A percentile compares a stretch with the other conserved stretches of the same genome.
Conservation (phyloP, 2,113 vertebrate species). For the Trichechus manatus region DNA sequence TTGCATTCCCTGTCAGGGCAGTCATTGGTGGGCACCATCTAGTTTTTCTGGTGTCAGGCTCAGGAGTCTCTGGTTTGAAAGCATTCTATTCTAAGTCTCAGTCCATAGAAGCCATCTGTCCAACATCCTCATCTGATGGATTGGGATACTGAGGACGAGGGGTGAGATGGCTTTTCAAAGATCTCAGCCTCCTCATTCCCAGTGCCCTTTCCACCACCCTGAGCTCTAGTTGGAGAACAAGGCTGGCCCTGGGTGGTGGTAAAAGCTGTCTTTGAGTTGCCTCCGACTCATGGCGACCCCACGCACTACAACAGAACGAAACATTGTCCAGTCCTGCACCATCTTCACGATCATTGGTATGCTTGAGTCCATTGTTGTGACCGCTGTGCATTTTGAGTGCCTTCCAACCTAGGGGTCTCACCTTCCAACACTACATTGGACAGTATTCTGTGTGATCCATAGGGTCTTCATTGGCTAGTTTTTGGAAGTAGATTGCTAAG, state of each 20-base stretch:
- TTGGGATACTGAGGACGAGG: not conserved
- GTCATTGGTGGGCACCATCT: too few species aligned
- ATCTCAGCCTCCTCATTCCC: not conserved
- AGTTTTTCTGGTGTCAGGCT: too few species aligned
- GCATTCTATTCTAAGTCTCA: constrained; percentile 14
- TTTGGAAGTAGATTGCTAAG: not conserved
- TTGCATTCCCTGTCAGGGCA: too few species aligned
- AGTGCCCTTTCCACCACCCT: not conserved
- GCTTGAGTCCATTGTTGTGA: not conserved
- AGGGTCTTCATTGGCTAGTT: not conserved
- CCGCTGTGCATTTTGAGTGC: not conserved
- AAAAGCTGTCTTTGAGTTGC: too few species aligned
- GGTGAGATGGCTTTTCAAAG: not conserved
- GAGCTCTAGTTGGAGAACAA: not conserved
- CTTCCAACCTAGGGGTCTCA: not conserved
- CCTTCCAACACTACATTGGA: not conserved
- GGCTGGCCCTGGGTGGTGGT: not conserved
- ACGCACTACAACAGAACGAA: not conserved
- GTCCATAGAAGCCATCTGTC: not conserved
- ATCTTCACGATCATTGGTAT: not conserved
- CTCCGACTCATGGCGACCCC: not conserved
- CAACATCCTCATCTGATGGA: not conserved
- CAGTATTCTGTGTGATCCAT: not conserved
- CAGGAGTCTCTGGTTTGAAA: too few species aligned
- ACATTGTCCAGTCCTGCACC: not conserved